Evolutionary conservation across 1,140 invertebrate species (phyloP).

Genomic region (Trichogramma pretiosum): DNA sequence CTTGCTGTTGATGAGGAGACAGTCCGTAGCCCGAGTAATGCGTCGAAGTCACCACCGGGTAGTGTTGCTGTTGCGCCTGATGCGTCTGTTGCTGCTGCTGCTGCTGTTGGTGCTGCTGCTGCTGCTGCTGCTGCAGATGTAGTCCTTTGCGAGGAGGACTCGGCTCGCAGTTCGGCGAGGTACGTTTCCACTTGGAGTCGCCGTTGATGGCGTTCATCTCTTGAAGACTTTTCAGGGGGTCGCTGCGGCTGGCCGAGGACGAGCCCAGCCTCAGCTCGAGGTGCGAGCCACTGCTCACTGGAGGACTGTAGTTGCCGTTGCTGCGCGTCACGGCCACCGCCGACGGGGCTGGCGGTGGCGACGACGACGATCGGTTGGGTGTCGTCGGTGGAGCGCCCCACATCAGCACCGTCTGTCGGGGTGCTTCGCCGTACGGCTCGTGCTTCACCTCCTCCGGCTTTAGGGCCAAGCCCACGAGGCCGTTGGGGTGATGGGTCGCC

Average conservation of each 20-base stretch:
- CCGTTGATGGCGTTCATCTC: slow-evolving; percentile 50
- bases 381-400: slow-evolving; percentile 62
- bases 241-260: slow-evolving; percentile 21
- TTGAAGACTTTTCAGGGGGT: slow-evolving; percentile 52
- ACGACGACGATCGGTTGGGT: too few relatives aligned
- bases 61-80: slow-evolving; percentile 25
- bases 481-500: not conserved
- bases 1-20: slow-evolving; percentile 21
- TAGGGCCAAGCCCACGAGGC: slow-evolving; percentile 48
- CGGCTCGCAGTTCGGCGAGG: slow-evolving; percentile 30
- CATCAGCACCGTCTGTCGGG: slow-evolving; percentile 78
- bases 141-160: slow-evolving; percentile 36
- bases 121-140: slow-evolving; percentile 28
- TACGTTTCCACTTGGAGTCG: slow-evolving; percentile 47
- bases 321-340: slow-evolving; percentile 39
- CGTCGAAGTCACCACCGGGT: slow-evolving; percentile 35
- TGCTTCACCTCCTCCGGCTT: slow-evolving; percentile 58
- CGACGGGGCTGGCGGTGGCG: slow-evolving; percentile 26
- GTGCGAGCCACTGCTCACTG: slow-evolving; percentile 37
- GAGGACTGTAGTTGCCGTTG: slow-evolving; percentile 43
- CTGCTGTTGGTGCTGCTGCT: slow-evolving; percentile 15
- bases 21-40: slow-evolving; percentile 29
- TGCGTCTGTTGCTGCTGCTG: slow-evolving; percentile 15
- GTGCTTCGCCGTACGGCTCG: slow-evolving; percentile 46
- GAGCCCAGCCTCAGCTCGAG: slow-evolving; percentile 14